These are phyloP conservation scores for Caenorhabditis parvicauda DNA, from an alignment of 2,888 invertebrate genomes.

Conservation along the genomic window DNA sequence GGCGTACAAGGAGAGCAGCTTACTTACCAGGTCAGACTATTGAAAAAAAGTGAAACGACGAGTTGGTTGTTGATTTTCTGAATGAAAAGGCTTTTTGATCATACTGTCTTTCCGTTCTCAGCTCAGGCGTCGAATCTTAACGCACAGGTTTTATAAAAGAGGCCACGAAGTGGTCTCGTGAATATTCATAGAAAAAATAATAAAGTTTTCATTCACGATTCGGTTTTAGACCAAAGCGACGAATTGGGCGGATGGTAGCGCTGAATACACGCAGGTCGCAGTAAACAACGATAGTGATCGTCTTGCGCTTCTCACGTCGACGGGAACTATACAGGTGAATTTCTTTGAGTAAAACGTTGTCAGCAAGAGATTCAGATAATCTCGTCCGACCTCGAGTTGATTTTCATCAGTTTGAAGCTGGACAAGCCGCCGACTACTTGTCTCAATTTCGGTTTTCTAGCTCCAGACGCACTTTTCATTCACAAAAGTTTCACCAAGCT, in stretches of 20 bases:
- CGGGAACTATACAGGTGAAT: constrained; percentile 17
- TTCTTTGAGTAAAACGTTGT: neutral
- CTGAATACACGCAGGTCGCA: constrained; percentile 17
- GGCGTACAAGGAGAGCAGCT: constrained; percentile 39
- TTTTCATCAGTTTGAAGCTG: constrained; percentile 15
- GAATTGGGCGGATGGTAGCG: constrained; percentile 14
- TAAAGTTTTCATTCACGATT: too few relatives aligned
- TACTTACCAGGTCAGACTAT: constrained; percentile 10
- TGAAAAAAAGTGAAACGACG: neutral
- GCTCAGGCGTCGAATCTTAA: too few relatives aligned
- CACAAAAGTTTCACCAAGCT: constrained; percentile 15
- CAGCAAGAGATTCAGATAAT: constrained; percentile 10
- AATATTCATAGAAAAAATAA: too few relatives aligned
- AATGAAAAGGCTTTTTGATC: neutral
- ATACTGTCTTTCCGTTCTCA: too few relatives aligned
- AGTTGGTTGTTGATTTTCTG: neutral
- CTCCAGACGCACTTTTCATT: constrained; percentile 19
- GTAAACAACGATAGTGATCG: constrained; percentile 21
- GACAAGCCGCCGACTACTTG: constrained; percentile 11
- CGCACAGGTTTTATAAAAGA: too few relatives aligned
- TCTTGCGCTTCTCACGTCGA: constrained; percentile 20
- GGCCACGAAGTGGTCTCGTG: neutral
- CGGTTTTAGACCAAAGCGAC: constrained; percentile 17
- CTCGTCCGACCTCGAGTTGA: constrained; percentile 19
- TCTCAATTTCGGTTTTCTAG: constrained; percentile 26